These are phyloP conservation scores for Sitophilus oryzae DNA, from an alignment of 1,140 invertebrate species.

Conservation along the genomic window DNA sequence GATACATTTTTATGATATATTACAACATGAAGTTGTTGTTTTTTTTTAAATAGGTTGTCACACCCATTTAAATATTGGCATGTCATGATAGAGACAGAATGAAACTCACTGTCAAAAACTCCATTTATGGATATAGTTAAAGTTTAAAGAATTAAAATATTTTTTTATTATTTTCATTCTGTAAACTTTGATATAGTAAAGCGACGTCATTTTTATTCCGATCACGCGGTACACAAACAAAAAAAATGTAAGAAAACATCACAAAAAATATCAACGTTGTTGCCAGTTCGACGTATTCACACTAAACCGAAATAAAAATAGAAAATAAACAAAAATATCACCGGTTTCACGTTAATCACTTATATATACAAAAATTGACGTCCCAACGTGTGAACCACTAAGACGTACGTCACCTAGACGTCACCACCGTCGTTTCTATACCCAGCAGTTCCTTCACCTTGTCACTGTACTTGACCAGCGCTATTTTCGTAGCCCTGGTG, in stretches of 20 bases:
- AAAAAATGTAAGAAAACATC: constrained; percentile 8
- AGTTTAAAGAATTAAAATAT: no score
- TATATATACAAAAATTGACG: background rate
- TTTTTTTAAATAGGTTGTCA: no score
- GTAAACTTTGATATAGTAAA: no score
- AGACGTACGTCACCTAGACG: constrained; percentile 48
- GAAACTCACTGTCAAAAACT: no score
- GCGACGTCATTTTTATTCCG: constrained; percentile 6
- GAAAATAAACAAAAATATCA: constrained; percentile 9
- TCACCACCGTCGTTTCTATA: constrained; percentile 59
- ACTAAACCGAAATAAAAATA: background rate
- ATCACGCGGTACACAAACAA: constrained; percentile 2
- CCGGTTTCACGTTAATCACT: constrained; percentile 7
- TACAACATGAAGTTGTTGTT: no score
- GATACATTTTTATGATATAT: no score
- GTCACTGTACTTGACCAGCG: constrained; percentile 76
- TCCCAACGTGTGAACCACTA: background rate
- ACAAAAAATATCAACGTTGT: constrained; percentile 13
- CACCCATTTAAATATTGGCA: no score
- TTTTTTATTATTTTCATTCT: no score
- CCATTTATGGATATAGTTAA: no score
- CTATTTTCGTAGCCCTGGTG: constrained; percentile 69
- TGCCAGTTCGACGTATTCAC: no score
- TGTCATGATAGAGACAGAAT: no score
- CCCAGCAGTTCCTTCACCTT: constrained; percentile 64